Evolutionary conservation across 2,113 vertebrate genomes (phyloP), one percentile per base, ranked within the genome.

Genomic region (Pomatorhinus ruficollis): DNA sequence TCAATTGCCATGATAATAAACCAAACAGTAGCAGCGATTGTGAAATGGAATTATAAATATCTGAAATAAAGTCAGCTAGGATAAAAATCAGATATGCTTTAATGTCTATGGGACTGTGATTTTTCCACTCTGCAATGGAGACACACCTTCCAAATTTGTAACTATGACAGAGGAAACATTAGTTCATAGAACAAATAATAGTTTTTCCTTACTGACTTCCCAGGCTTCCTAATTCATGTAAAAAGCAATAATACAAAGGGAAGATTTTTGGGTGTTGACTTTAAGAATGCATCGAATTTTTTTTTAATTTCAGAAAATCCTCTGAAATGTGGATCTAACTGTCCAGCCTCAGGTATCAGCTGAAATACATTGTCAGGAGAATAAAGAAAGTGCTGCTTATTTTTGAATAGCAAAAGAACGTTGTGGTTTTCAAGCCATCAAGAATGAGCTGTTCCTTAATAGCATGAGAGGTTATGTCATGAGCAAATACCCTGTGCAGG

Each of bases 381-480:
- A 81, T 47, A 88, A 77, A 88, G 44, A 17, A 74, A 76, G 21
- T 8, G 13, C 39, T 66, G 11, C 39, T 3, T 81, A 11, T 49
- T 77, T 91, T 72, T 83, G 80, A 87, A 75, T 20, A 72, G 45
- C 4, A 1, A 54, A 93, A 81, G 31, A 87, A 66, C 39, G 21
- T 27, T 93, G 86, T 92, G 93, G 86, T 93, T 93, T n/a, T n/a
- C 7, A 63, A 81, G 44, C 83, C 72, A 83, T 87, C 64, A 70
- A 95, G 88, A 86, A 79, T 90, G 92, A 96, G 68, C 64, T 74
- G 52, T 70, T 93, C 85, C 70, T 70, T 72, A 65, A 53, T 45
- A 81, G 47, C 44, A 18, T 68, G 87, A 91, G 28, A 39, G 78
- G 91, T 97, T 84, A 49, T 89, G 56, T 93, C 49, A 57, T 65